Percentiles rank a stretch among this genome's conserved stretches.
phyloP scores from a whole-genome alignment of 2,113 vertebrate species.

The Daboia siamensis region DNA sequence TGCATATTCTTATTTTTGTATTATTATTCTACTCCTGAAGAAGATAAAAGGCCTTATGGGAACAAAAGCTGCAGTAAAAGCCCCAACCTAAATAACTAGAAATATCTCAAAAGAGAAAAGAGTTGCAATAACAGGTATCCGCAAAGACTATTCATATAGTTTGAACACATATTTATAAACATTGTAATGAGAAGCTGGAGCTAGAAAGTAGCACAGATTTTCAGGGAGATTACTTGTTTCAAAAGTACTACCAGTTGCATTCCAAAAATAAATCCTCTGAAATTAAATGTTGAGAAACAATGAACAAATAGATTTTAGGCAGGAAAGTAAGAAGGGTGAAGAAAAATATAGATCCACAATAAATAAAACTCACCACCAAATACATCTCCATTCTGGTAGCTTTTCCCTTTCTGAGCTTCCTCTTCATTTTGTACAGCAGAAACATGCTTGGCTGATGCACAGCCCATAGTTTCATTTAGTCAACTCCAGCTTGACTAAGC shows the following conservation, averaged over 20 bases:
- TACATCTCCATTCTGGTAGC: conserved; percentile 96
- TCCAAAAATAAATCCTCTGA: not conserved
- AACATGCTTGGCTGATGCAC: conserved; percentile 99
- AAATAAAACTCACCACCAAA: conserved; percentile 85
- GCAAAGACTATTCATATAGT: not conserved
- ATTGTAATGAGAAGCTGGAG: not conserved
- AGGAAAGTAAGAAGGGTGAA: not conserved
- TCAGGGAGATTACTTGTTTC: not conserved
- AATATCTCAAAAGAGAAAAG: not conserved
- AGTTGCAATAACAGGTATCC: not conserved
- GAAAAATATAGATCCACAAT: not conserved
- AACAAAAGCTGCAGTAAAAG: not conserved
- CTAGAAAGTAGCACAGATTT: not conserved
- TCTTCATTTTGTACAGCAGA: conserved; percentile 98
- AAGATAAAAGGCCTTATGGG: not conserved
- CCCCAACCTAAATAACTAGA: not conserved
- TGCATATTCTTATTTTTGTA: not conserved
- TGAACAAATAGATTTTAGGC: not conserved
- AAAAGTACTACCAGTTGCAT: not conserved
- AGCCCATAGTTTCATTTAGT: conserved; percentile 98
- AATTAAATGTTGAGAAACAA: not conserved
- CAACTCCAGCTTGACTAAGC: conserved; percentile 75
- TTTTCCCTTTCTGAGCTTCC: conserved; percentile 93
- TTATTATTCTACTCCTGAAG: not conserved
- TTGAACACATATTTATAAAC: not conserved